These are phyloP conservation scores for Allobates femoralis DNA, from an alignment of 2,797 vertebrate genomes.

Conservation along the genomic window DNA sequence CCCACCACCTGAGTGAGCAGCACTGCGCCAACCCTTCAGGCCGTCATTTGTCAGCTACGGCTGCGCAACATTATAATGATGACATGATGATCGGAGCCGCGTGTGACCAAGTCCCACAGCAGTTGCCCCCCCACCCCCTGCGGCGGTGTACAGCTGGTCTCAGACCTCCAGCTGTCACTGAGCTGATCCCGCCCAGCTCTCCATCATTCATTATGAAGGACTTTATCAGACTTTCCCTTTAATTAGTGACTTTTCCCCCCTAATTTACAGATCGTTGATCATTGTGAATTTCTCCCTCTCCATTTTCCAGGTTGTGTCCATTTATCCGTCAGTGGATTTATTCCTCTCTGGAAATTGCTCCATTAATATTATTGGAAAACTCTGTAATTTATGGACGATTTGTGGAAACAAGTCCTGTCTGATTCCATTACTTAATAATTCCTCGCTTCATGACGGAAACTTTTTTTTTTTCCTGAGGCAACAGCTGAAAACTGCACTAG, in stretches of 20 bases:
- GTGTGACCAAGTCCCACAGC: too few species aligned
- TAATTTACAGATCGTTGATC: not conserved
- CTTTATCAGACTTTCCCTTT: not conserved
- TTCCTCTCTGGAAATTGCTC: conserved; percentile 31
- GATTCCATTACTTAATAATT: conserved; percentile 48
- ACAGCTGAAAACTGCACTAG: too few species aligned
- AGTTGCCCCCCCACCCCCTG: too few species aligned
- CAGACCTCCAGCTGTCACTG: too few species aligned
- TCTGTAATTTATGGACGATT: conserved; percentile 8
- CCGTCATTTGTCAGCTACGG: too few species aligned
- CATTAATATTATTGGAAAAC: conserved; percentile 42
- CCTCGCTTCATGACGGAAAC: conserved; percentile 4
- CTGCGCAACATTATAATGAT: too few species aligned
- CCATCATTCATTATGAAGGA: not conserved
- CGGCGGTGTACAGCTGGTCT: too few species aligned
- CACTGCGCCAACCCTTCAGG: too few species aligned
- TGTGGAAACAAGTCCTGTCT: conserved; percentile 38
- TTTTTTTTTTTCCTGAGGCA: too few species aligned
- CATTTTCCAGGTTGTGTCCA: conserved; percentile 7
- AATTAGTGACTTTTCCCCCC: not conserved
- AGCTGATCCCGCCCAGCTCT: too few species aligned
- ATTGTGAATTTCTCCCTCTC: not conserved
- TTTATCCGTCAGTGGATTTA: not conserved
- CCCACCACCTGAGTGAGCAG: too few species aligned
- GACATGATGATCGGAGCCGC: too few species aligned